These are phyloP conservation scores for Bufotes viridis DNA, from an alignment of 2,797 vertebrate species.

Conservation along the genomic window DNA sequence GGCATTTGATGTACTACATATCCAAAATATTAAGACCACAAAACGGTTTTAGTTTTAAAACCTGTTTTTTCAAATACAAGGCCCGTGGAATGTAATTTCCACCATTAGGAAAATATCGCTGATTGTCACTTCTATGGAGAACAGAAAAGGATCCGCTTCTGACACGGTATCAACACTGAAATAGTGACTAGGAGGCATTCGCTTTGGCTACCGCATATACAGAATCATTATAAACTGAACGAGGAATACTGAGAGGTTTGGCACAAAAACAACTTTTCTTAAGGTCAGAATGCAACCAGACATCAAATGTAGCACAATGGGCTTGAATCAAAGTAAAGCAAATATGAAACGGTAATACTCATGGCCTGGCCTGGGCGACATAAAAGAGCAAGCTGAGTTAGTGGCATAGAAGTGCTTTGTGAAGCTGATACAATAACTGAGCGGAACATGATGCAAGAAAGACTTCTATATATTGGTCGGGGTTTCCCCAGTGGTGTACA, in stretches of 20 bases:
- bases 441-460: slow-evolving; percentile 10
- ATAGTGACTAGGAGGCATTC: neutral
- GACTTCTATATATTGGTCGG: neutral
- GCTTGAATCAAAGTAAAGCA: neutral
- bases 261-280: slow-evolving; percentile 20
- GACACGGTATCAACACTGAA: slow-evolving; percentile 25
- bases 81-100: neutral
- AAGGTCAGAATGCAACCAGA: neutral
- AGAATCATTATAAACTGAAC: neutral
- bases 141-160: neutral
- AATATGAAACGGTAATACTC: neutral
- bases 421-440: slow-evolving; percentile 46
- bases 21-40: neutral
- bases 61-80: neutral
- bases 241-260: slow-evolving; percentile 24
- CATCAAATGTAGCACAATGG: neutral
- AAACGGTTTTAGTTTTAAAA: neutral
- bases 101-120: neutral
- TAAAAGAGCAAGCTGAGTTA: neutral
- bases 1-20: neutral
- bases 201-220: neutral
- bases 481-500: neutral
- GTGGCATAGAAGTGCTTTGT: neutral
- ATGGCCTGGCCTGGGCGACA: neutral
- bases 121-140: neutral